Base-by-base conservation (phyloP, 2,113 vertebrate genomes). In the Mus pahari region DNA sequence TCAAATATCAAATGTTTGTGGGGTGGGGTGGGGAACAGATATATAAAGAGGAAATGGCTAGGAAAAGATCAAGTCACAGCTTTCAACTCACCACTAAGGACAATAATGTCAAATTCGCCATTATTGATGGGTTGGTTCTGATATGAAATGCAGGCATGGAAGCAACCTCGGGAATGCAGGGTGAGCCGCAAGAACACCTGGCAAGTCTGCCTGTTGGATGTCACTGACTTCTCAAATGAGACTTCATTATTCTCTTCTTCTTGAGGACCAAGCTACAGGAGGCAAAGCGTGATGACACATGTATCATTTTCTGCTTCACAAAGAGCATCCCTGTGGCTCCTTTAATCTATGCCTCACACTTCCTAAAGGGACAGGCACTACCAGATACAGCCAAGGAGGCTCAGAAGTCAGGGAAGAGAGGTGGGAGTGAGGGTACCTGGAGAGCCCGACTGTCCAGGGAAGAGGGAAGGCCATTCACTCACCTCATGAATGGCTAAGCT, bases 81-180 rank as follows among this genome's bases (percentile, higher is more conserved):
- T 97, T 89, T 97, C 45, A 73, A 98, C 99, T 99, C 97, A 99
- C 99, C 99, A 98, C 98, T 99, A 96, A 99, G 98, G 98, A 99
- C 99, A 98, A 99, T 99, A 98, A 99, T 99, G 98, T 99, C 99
- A 98, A 99, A 99, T 98, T 99, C 99, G 39, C 99, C 99, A 89
- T 99, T 99, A 98, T 98, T 99, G 97, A 99, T 99, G n/a, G 99
- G 99, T 98, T 99, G 99, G 97, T 99, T 99, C 98, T 99, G 99
- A 98, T 99, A 99, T 96, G 99, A 99, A 97, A 99, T 99, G 90
- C 99, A 99, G 92, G 99, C 99, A 91, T 98, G 98, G 98, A 99
- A 99, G 98, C 99, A 99, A 4, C 99, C 99, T 7, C 98, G 99
- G 84, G 98, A 99, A 97, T 98, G 99, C 93, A 99, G 97, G 70